Base-by-base conservation (phyloP, 2,797 vertebrate species). In the Danio tinwini region DNA sequence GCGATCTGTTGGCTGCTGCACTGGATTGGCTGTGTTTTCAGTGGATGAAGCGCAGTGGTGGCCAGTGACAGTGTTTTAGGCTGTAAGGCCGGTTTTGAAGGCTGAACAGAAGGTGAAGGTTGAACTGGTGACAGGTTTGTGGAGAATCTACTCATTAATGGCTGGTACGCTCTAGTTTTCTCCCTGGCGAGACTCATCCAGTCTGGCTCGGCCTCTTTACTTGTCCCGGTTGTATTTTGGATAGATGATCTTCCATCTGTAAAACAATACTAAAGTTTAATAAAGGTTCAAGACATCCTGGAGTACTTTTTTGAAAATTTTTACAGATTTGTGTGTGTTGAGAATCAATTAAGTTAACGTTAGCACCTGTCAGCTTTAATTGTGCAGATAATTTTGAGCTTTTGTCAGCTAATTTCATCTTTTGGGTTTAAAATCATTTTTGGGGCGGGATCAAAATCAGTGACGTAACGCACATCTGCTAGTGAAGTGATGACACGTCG, bases 181-280 rank as follows among this genome's bases (percentile, higher is more conserved):
- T 94, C 94, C 49, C 90, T 89, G 0, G 91, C 90, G 17, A 92
- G 82, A 55, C 90, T 92, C 86, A 94, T 91, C 95, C 94, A 95
- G 61, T 87, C 85, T 5, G 93, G 93, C 21, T 90, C 79, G 11
- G 72, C n/a, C 7, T 92, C 84, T 0, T 69, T 76, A 62, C 19
- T 53, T 12, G 55, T n/a, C 52, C 19, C 82, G 69, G 55, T 21
- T 6, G 11, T 39, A 9, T 81, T 84, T 58, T 17, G 70, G 14
- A 62, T 40, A 45, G 76, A 72, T 16, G 49, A 29, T 45, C 53
- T 69, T 21, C 16, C 52, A 29, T 67, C 76, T 78, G n/a, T 52
- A 42, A 40, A 49, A 19, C 29, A 59, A 17, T 17, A 17, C 5
- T 53, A 5, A 6, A 11, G 16, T 42, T 53, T 53, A 71, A 19